Conservation (phyloP, 1,140 invertebrate species). For the Achroia grisella region DNA sequence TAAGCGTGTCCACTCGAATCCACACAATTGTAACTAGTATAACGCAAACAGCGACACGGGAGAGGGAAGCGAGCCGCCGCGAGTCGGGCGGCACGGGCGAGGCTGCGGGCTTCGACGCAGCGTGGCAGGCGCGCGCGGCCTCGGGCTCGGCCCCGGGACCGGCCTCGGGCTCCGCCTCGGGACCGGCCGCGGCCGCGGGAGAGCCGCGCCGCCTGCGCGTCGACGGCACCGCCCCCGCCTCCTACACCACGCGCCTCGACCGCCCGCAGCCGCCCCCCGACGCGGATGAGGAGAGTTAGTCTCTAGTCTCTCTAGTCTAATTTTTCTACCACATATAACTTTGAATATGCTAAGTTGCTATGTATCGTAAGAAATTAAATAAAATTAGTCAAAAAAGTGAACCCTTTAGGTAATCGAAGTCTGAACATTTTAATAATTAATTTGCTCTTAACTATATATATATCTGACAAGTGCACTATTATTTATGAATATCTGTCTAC, state of each 20-base stretch:
- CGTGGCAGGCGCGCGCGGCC: slow-evolving; percentile 25
- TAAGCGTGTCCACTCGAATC: no score
- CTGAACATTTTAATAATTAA: no score
- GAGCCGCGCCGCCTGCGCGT: slow-evolving; percentile 36
- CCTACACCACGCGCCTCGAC: slow-evolving; percentile 45
- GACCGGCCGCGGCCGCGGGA: slow-evolving; percentile 24
- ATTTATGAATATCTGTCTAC: no score
- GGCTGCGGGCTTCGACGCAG: slow-evolving; percentile 36
- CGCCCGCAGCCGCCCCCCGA: slow-evolving; percentile 20
- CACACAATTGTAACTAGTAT: no score
- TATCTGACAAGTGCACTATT: no score
- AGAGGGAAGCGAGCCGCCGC: slow-evolving; percentile 1
- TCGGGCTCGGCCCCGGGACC: not conserved
- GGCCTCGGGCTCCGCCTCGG: slow-evolving; percentile 15
- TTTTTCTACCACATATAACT: no score
- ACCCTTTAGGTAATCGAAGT: no score
- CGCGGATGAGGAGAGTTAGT: slow-evolving; percentile 54
- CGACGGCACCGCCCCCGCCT: slow-evolving; percentile 33
- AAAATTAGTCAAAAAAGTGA: no score
- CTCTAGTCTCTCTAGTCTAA: no score
- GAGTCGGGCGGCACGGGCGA: slow-evolving; percentile 2
- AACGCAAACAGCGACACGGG: not conserved
- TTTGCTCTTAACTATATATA: no score
- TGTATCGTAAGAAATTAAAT: no score
- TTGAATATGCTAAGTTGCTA: no score